Percentiles rank a stretch among this genome's conserved stretches.
phyloP scores from a whole-genome alignment of 1,140 invertebrate genomes.

The silkworm (Bombyx mori) region ASM3026992v2 NC_085135.1:966001-966500 shows the following conservation, averaged over 20 bases:
- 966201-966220: conserved; percentile 20
- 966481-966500: conserved; percentile 26
- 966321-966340: conserved; percentile 23
- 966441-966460: conserved; percentile 20
- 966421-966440: conserved; percentile 19
- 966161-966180: conserved; percentile 25
- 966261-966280: conserved; percentile 27
- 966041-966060: conserved; percentile 14
- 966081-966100: conserved; percentile 7
- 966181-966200: conserved; percentile 26
- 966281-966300: conserved; percentile 27
- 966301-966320: conserved; percentile 35
- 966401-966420: conserved; percentile 18
- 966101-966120: conserved; percentile 26
- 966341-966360: conserved; percentile 26
- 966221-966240: conserved; percentile 15
- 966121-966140: conserved; percentile 18
- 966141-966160: conserved; percentile 18
- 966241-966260: conserved; percentile 18
- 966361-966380: conserved; percentile 33
- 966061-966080: conserved; percentile 20
- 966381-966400: conserved; percentile 26
- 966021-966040: conserved; percentile 11
- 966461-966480: conserved; percentile 25
- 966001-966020: conserved; percentile 1